Evolutionary conservation across 2,888 invertebrate species (phyloP).

Genomic region (Orthosia gothica): DNA sequence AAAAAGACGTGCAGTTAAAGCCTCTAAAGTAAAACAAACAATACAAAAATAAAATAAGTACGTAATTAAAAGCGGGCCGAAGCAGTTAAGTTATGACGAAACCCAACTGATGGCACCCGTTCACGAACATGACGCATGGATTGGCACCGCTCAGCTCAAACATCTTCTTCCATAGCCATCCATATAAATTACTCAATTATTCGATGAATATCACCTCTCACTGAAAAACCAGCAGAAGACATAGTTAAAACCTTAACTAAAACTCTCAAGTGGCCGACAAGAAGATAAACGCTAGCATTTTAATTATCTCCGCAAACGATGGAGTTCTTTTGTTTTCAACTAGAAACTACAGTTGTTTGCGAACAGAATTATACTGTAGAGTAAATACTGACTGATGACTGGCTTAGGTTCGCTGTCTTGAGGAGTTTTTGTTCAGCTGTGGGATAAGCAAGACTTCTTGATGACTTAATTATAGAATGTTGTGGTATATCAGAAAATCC

Average conservation of each 20-base stretch:
- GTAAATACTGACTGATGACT: conserved; percentile 23
- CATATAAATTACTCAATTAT: not conserved
- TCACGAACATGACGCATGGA: too few relatives aligned
- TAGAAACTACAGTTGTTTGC: conserved; percentile 48
- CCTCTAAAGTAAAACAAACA: too few relatives aligned
- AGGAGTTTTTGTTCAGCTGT: not conserved
- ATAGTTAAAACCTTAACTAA: conserved; percentile 26
- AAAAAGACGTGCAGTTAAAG: too few relatives aligned
- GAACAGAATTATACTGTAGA: conserved; percentile 32
- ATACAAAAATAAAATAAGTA: too few relatives aligned
- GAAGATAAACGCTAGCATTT: conserved; percentile 55
- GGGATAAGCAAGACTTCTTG: not conserved
- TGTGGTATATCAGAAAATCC: too few relatives aligned
- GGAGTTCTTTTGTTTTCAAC: conserved; percentile 51
- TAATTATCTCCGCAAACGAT: conserved; percentile 59
- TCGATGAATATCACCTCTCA: not conserved
- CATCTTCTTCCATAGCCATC: too few relatives aligned
- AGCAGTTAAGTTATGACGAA: too few relatives aligned
- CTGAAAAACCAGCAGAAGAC: not conserved
- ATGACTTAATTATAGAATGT: too few relatives aligned
- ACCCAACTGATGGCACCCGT: too few relatives aligned
- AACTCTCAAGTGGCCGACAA: conserved; percentile 21
- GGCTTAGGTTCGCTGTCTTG: not conserved
- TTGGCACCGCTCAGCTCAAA: too few relatives aligned
- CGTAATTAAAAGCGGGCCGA: too few relatives aligned